Base-by-base conservation (phyloP, 2,888 invertebrate species). In the Drosophila parthenogenetica region DNA sequence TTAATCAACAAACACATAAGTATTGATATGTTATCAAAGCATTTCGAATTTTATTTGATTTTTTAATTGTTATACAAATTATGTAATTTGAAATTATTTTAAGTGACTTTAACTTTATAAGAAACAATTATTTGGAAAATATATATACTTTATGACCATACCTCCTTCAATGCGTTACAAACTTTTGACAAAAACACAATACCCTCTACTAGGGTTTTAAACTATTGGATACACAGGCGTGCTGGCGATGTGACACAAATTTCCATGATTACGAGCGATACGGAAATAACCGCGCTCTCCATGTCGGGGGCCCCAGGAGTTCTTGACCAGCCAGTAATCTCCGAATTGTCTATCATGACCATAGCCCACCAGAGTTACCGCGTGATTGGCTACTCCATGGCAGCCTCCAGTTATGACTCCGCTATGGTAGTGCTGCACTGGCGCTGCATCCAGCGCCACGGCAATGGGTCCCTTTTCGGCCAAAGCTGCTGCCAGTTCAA, bases 391-490 rank as follows among this genome's bases (percentile, higher is more conserved):
- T 63, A 93, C 91, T 19, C 93, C 90, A 0, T 94, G 89, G 78
- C 95, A 93, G 45, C 95, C 94, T 77, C 97, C 97, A 90, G 94
- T 94, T 93, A 97, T 97, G 57, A 98, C 95, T 29, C 96, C 96
- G 73, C 93, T 92, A 1, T 94, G 94, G 93, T 98, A 98, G 90
- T 96, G 95, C 92, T 97, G 97, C 94, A 98, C 93, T 77, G 95
- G 95, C 53, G 95, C 95, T 69, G 98, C 98, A 93, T 98, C 97
- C 90, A 98, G 97, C 84, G 96, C 97, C 49, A 97, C 95, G 4
- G 97, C 94, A 54, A 97, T 93, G 5, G 98, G 98, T 0, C 98
- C 98, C 60, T 96, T 91, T 0, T 96, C 95, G 55, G 97, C 97
- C 49, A 97, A 94, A 2, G 97, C 97, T 63, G 93, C 92, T 93